phyloP scores from a whole-genome alignment of 2,797 vertebrate genomes.

The Amniataba percoides region DNA sequence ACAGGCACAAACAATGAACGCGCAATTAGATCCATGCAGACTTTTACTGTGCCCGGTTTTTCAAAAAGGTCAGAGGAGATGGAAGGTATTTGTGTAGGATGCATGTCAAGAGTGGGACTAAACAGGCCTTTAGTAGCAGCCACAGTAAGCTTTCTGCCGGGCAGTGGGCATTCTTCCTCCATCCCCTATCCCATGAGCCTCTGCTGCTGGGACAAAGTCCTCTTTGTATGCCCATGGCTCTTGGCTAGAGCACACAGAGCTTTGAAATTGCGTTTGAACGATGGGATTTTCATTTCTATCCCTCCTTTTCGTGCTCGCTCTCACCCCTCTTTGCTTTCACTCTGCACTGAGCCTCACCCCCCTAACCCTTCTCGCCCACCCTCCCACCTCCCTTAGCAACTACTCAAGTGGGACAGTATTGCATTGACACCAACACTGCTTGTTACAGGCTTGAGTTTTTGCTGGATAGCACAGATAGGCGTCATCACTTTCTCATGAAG shows the following conservation, averaged over 20 bases:
- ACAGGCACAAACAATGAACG: constrained; percentile 34
- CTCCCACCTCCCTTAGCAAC: constrained; percentile 79
- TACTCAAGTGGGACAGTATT: constrained; percentile 57
- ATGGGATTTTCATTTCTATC: constrained; percentile 88
- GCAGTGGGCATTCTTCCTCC: constrained; percentile 82
- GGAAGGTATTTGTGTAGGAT: constrained; percentile 79
- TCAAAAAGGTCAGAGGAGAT: constrained; percentile 59
- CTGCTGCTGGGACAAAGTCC: constrained; percentile 89
- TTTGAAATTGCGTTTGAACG: constrained; percentile 86
- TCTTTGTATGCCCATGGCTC: constrained; percentile 88
- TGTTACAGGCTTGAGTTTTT: constrained; percentile 48
- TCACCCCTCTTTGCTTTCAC: constrained; percentile 79
- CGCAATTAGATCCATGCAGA: constrained; percentile 47
- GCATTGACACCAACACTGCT: constrained; percentile 57
- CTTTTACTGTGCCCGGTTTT: constrained; percentile 36
- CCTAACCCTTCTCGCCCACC: constrained; percentile 27
- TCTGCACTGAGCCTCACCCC: constrained; percentile 46
- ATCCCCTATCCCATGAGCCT: constrained; percentile 90
- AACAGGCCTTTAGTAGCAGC: constrained; percentile 79
- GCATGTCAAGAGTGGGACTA: constrained; percentile 78
- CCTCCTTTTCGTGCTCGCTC: constrained; percentile 78
- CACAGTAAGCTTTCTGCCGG: constrained; percentile 78
- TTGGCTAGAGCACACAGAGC: constrained; percentile 87
- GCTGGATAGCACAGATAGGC: neutral
- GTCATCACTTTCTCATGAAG: constrained; percentile 1